Evolutionary conservation across 2,797 vertebrate genomes (phyloP).

Genomic region (Chlorospingus semifuscus): DNA sequence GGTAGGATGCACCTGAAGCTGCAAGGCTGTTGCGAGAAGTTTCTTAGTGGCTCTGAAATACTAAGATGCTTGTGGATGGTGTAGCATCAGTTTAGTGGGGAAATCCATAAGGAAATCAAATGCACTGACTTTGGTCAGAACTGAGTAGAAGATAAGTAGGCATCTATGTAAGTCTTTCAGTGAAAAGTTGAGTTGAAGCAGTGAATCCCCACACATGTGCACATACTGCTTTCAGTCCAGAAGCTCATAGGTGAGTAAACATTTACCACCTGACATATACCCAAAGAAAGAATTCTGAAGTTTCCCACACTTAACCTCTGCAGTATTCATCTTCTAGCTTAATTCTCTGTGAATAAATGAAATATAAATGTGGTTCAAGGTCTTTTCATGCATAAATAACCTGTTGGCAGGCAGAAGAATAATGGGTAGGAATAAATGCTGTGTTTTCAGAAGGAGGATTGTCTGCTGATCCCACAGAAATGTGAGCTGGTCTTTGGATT

Average conservation of each 20-base stretch:
- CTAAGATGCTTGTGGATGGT: not conserved
- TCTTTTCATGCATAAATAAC: not conserved
- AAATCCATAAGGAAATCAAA: not conserved
- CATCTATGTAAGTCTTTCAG: not conserved
- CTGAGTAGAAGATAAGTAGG: not conserved
- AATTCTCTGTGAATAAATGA: not conserved
- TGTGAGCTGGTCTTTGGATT: not conserved
- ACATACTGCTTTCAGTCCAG: not conserved
- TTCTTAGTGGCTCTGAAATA: not conserved
- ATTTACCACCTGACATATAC: not conserved
- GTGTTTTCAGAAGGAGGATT: not conserved
- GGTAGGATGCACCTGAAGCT: not conserved
- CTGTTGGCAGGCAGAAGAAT: not conserved
- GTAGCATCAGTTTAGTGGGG: not conserved
- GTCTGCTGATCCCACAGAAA: not conserved
- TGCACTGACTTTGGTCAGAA: not conserved
- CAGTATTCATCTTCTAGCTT: not conserved
- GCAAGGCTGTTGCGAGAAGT: not conserved
- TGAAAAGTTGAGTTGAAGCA: not conserved
- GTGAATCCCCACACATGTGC: not conserved
- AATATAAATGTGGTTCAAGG: not conserved
- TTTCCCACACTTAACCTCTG: not conserved
- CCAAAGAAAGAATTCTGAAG: not conserved
- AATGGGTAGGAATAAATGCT: not conserved
- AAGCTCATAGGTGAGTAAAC: not conserved